phyloP scores from a whole-genome alignment of 53 echinoderm and acorn worm genomes.

The Patiria pectinifera region DNA sequence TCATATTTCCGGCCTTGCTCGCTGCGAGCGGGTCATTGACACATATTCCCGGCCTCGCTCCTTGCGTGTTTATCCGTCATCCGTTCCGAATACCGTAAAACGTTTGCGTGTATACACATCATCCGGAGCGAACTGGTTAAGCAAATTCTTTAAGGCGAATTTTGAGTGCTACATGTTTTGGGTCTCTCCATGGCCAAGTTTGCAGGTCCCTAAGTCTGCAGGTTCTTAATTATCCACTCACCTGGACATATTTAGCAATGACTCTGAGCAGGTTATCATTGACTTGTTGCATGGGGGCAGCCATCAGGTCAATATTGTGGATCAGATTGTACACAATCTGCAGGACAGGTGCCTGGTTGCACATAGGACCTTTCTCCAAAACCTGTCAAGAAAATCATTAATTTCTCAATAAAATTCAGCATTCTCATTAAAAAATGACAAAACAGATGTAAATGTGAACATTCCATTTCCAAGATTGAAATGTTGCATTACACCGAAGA shows the following conservation, averaged over 20 bases:
- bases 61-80: no score
- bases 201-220: background rate
- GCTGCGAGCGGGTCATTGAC: no score
- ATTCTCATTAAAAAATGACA: background rate
- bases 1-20: no score
- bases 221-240: constrained; percentile 18
- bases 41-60: no score
- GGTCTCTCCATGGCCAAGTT: no score
- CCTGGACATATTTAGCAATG: constrained; percentile 99
- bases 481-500: background rate
- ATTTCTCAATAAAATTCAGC: background rate
- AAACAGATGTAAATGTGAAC: background rate
- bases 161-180: no score
- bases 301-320: constrained; percentile 93
- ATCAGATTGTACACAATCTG: constrained; percentile 94
- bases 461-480: background rate
- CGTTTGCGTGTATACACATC: no score
- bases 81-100: no score
- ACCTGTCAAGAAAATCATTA: constrained; percentile 62
- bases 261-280: constrained; percentile 95
- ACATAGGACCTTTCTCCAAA: constrained; percentile 96
- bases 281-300: constrained; percentile 99
- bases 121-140: no score
- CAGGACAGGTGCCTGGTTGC: constrained; percentile 87
- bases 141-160: no score